phyloP scores from a whole-genome alignment of 2,888 invertebrate genomes.

The Tetragonisca angustula region DNA sequence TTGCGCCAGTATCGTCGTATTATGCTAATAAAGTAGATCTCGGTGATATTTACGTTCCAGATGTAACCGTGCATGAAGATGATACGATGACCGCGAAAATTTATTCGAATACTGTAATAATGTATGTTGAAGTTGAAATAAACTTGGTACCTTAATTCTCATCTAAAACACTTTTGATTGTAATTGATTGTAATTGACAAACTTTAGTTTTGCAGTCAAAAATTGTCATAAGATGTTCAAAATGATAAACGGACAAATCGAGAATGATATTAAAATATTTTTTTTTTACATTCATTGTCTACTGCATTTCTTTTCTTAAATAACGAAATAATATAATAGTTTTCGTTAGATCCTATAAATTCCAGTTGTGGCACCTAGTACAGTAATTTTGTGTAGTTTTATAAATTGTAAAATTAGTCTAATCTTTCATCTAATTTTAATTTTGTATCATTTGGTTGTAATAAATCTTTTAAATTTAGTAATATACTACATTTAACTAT shows the following conservation, averaged over 20 bases:
- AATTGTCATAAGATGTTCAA: background rate
- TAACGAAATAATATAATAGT: background rate
- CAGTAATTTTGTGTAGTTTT: too few species aligned
- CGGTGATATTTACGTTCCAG: conserved; percentile 14
- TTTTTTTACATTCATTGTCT: background rate
- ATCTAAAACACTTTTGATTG: too few species aligned
- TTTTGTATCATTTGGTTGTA: too few species aligned
- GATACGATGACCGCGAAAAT: conserved; percentile 5
- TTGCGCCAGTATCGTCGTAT: conserved; percentile 8
- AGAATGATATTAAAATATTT: background rate
- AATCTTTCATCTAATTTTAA: too few species aligned
- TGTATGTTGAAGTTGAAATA: too few species aligned
- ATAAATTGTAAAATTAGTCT: too few species aligned
- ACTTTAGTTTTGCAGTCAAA: background rate
- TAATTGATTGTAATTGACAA: too few species aligned
- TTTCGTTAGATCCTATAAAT: background rate
- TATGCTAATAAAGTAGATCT: conserved; percentile 30
- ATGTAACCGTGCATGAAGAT: background rate
- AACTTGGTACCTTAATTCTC: too few species aligned
- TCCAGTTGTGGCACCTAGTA: background rate
- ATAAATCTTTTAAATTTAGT: too few species aligned
- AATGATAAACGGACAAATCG: background rate
- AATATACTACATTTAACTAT: too few species aligned
- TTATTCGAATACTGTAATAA: conserved; percentile 9
- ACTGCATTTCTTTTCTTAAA: background rate